Base-by-base conservation (phyloP, 2,113 vertebrate species). In the Megalops atlanticus region DNA sequence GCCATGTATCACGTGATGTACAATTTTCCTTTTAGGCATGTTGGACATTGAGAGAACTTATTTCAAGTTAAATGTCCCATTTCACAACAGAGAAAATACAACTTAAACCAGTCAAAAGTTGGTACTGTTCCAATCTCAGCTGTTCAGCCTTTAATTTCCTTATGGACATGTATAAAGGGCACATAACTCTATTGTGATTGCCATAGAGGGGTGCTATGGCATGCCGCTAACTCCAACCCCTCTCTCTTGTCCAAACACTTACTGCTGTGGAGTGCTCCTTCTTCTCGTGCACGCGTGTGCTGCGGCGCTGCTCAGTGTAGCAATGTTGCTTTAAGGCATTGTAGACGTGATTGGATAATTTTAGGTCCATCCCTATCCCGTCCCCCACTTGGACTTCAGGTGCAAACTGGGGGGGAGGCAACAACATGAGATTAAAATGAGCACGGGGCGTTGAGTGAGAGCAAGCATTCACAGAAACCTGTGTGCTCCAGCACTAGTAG, bases 181-280 rank as follows among this genome's bases (percentile, higher is more conserved):
- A n/a, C n/a, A n/a, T n/a, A n/a, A n/a, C n/a, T n/a, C n/a, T n/a
- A n/a, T n/a, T n/a, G n/a, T n/a, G n/a, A n/a, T n/a, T n/a, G n/a
- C n/a, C n/a, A n/a, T n/a, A n/a, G n/a, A n/a, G n/a, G n/a, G n/a
- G n/a, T n/a, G n/a, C n/a, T n/a, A n/a, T n/a, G n/a, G n/a, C n/a
- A n/a, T n/a, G n/a, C n/a, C n/a, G n/a, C n/a, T n/a, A n/a, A n/a
- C n/a, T n/a, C n/a, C n/a, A n/a, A n/a, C n/a, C n/a, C n/a, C 11
- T 49, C 47, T 16, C 5, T 49, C 47, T 49, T 38, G 4, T n/a
- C 40, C 1, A 0, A 80, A 83, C 31, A 90, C 96, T 85, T 91
- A 99, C 98, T 14, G 97, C 93, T 35, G 98, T 99, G 47, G 98
- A 99, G 88, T 98, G 97, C 83, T 99, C 98, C 87, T 99, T 99